Percentiles rank a stretch among this genome's conserved stretches.
Conservation (phyloP, 1,140 invertebrate genomes). For the Drosophila tristis region DNA sequence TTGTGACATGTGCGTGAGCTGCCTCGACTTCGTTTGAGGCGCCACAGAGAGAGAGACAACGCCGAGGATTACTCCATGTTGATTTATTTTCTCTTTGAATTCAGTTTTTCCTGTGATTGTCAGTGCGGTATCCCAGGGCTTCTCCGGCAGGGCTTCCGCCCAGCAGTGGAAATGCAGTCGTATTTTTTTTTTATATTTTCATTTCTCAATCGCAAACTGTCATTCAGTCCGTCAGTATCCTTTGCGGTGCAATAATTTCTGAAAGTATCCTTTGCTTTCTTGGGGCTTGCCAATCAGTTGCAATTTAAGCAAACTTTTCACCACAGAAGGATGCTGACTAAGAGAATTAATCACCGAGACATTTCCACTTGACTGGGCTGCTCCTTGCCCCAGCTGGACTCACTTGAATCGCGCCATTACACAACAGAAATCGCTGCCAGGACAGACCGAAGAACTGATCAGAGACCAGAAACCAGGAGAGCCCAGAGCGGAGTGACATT, state of each 20-base stretch:
- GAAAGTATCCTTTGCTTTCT: conserved; percentile 3
- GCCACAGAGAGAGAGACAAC: conserved; percentile 37
- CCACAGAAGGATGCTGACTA: conserved; percentile 14
- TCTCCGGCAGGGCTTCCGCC: too few relatives aligned
- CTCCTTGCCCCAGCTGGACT: conserved; percentile 20
- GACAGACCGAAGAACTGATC: conserved; percentile 17
- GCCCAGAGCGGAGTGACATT: too few relatives aligned
- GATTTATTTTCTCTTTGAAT: conserved; percentile 48
- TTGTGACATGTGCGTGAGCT: conserved; percentile 38
- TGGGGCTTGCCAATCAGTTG: conserved; percentile 32
- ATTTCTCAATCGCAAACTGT: conserved; percentile 37
- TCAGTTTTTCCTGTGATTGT: conserved; percentile 4
- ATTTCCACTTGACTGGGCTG: conserved; percentile 61
- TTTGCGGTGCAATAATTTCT: conserved; percentile 17
- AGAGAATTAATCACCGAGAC: conserved; percentile 51
- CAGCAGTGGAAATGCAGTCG: too few relatives aligned
- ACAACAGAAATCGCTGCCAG: conserved; percentile 21
- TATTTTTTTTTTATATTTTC: conserved; percentile 41
- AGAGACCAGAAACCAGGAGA: conserved; percentile 10
- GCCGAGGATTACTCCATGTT: conserved; percentile 38
- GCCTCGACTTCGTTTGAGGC: conserved; percentile 6
- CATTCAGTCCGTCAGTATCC: conserved; percentile 14
- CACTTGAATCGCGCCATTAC: conserved; percentile 61
- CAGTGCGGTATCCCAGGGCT: conserved; percentile 5
- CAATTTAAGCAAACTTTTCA: not conserved